Evolutionary conservation across 2,797 vertebrate genomes (phyloP).

Genomic region (Threskiornis aethiopicus): DNA sequence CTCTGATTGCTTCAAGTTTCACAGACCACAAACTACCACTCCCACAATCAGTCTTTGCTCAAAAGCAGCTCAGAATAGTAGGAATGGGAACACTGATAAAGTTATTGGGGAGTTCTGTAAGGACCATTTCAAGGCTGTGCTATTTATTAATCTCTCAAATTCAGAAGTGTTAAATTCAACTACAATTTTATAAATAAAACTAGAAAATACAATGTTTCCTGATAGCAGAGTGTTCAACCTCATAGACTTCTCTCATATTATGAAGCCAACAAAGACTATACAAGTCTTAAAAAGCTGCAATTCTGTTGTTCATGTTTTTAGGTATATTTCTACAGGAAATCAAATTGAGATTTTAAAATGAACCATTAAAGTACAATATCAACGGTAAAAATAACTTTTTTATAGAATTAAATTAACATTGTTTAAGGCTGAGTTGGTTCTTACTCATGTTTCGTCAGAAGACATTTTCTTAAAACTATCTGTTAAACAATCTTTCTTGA

Average conservation of each 20-base stretch:
- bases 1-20: not conserved
- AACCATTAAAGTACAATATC: not conserved
- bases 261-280: not conserved
- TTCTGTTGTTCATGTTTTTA: not conserved
- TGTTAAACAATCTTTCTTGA: not conserved
- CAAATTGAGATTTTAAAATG: not conserved
- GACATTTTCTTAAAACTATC: not conserved
- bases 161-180: not conserved
- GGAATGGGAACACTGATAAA: not conserved
- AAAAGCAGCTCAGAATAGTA: not conserved
- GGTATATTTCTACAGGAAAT: not conserved
- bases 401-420: not conserved
- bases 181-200: not conserved
- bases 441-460: not conserved
- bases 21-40: not conserved
- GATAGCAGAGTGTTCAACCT: not conserved
- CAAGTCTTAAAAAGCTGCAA: not conserved
- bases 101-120: not conserved
- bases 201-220: not conserved
- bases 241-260: not conserved
- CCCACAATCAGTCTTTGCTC: not conserved
- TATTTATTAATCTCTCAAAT: not conserved
- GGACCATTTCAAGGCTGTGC: not conserved
- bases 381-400: not conserved
- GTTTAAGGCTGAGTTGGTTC: not conserved